Evolutionary conservation across 1,140 invertebrate genomes (phyloP).

Genomic region (Macrobrachium rosenbergii): DNA sequence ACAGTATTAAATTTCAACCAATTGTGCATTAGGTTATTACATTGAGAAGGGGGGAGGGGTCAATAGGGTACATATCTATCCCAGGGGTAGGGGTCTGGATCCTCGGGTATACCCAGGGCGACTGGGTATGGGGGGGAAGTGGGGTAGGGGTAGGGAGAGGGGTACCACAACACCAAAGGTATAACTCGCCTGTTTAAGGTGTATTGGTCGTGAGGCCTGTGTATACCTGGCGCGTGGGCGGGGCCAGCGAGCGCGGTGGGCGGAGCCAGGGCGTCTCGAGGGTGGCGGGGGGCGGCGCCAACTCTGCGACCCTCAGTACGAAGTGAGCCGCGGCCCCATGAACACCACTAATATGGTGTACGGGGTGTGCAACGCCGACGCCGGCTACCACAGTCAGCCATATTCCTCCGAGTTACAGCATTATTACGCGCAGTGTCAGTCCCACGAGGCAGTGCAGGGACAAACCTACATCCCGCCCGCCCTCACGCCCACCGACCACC

Average conservation of each 20-base stretch:
- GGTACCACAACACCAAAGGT: no score
- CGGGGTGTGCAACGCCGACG: slow-evolving; percentile 74
- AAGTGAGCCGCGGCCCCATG: slow-evolving; percentile 62
- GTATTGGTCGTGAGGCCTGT: slow-evolving; percentile 3
- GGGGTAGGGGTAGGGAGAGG: background rate
- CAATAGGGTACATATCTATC: no score
- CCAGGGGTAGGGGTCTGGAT: no score
- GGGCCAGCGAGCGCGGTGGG: slow-evolving; percentile 18
- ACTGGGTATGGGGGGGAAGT: slow-evolving; percentile 4
- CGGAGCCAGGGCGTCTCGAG: slow-evolving; percentile 33
- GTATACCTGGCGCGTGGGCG: slow-evolving; percentile 33
- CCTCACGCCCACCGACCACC: slow-evolving; percentile 69
- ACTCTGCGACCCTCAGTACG: slow-evolving; percentile 38
- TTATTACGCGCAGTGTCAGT: slow-evolving; percentile 67
- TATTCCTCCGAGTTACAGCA: slow-evolving; percentile 69
- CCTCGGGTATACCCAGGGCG: no score
- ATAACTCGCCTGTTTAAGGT: slow-evolving; percentile 12
- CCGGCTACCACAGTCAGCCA: slow-evolving; percentile 67
- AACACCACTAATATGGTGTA: slow-evolving; percentile 74
- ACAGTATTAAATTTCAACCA: no score
- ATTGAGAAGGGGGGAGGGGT: no score
- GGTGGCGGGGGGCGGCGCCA: slow-evolving; percentile 14
- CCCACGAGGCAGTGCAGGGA: slow-evolving; percentile 66
- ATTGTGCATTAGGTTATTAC: no score
- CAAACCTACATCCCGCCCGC: slow-evolving; percentile 69